Conservation (phyloP, 2,888 invertebrate species). For the Torymus auratus region DNA sequence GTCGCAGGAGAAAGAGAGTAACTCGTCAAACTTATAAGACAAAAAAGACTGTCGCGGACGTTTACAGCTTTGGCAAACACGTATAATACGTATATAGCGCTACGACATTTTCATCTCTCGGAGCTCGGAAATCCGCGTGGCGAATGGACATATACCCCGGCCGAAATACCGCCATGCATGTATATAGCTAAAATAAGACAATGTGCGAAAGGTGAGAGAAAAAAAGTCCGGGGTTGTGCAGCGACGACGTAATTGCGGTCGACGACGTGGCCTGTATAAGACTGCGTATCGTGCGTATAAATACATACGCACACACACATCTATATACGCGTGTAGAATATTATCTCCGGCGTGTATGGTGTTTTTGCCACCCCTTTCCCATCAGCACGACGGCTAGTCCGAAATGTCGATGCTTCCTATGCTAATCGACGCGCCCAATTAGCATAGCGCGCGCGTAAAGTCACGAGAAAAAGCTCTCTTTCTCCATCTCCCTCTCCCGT, state of each 20-base stretch:
- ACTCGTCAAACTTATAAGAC: conserved; percentile 9
- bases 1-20: background rate
- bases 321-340: background rate
- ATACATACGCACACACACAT: background rate
- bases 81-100: conserved; percentile 1
- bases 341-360: conserved; percentile 7
- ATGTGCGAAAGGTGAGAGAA: conserved; percentile 11
- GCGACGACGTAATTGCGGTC: conserved; percentile 33
- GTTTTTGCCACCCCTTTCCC: conserved; percentile 61
- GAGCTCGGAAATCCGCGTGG: conserved; percentile 12
- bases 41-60: conserved; percentile 5
- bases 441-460: conserved; percentile 67
- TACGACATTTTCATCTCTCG: conserved; percentile 8
- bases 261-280: too few species aligned
- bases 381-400: conserved; percentile 57
- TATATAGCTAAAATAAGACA: too few species aligned
- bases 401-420: conserved; percentile 72
- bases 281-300: background rate
- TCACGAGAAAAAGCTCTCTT: background rate
- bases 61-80: conserved; percentile 11
- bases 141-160: background rate
- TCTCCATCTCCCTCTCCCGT: background rate
- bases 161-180: too few species aligned
- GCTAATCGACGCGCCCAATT: conserved; percentile 73
- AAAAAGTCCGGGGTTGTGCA: conserved; percentile 1